Conservation (phyloP, 2,113 vertebrate species). For the Ramphastos sulfuratus region DNA sequence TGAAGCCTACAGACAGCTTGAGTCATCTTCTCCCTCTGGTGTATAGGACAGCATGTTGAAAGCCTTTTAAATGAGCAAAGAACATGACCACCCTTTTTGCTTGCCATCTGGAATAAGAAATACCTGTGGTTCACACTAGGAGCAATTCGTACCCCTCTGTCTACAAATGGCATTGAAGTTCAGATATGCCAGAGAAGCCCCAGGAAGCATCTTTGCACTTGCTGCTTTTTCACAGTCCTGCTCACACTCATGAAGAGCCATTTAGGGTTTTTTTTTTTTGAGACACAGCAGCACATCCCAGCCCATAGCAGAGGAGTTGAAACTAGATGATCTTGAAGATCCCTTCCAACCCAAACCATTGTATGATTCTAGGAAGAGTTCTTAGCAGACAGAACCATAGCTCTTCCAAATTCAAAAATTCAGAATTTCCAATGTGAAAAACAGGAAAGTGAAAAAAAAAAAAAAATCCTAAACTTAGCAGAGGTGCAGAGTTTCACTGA, state of each 20-base stretch:
- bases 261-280: background rate
- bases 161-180: background rate
- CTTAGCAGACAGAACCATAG: background rate
- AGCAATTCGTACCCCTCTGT: background rate
- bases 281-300: background rate
- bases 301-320: background rate
- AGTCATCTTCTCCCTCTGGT: too few relatives aligned
- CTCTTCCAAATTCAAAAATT: background rate
- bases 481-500: background rate
- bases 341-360: background rate
- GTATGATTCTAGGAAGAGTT: background rate
- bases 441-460: too few relatives aligned
- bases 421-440: background rate
- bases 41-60: rapidly evolving
- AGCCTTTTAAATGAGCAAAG: background rate
- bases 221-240: background rate
- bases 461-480: rapidly evolving
- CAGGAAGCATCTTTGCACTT: background rate
- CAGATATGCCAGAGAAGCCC: background rate
- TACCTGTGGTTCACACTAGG: background rate
- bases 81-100: background rate
- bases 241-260: background rate
- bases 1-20: background rate
- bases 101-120: background rate
- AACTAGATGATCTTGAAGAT: background rate